Conservation (phyloP, 2,113 vertebrate species). For the Thunnus maccoyii region DNA sequence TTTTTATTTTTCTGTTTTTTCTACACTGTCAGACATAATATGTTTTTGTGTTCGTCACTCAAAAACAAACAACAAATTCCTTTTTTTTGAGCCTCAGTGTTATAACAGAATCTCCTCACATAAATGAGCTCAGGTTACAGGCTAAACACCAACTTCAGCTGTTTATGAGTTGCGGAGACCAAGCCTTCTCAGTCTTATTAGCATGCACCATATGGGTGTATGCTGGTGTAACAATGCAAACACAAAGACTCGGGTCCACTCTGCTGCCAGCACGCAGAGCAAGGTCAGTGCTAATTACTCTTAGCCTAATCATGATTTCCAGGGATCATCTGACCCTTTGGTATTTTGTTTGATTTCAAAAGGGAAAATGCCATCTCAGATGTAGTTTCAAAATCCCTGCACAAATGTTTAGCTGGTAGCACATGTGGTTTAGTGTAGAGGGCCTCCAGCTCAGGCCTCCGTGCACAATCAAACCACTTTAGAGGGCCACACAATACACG, state of each 20-base stretch:
- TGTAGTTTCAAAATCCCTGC: slow-evolving; percentile 52
- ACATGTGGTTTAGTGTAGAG: slow-evolving; percentile 22
- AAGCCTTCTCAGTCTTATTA: neutral
- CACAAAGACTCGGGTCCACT: slow-evolving; percentile 28
- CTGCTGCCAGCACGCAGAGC: slow-evolving; percentile 18
- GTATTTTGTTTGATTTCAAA: slow-evolving; percentile 39
- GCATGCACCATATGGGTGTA: slow-evolving; percentile 47
- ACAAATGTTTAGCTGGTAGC: slow-evolving; percentile 50
- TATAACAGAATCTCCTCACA: slow-evolving; percentile 3
- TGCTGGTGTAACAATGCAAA: slow-evolving; percentile 33
- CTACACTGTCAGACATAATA: neutral
- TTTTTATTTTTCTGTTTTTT: neutral
- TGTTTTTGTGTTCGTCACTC: slow-evolving; percentile 18
- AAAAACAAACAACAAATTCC: slow-evolving; percentile 24
- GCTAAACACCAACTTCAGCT: slow-evolving; percentile 35
- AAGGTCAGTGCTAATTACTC: slow-evolving; percentile 54
- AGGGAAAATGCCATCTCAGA: slow-evolving; percentile 48
- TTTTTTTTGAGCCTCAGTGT: slow-evolving; percentile 4
- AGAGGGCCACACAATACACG: slow-evolving; percentile 11
- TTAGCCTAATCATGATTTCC: slow-evolving; percentile 28
- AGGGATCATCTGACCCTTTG: slow-evolving; percentile 54
- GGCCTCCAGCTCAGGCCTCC: slow-evolving; percentile 46
- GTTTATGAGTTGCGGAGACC: slow-evolving; percentile 10
- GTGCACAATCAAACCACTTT: slow-evolving; percentile 35
- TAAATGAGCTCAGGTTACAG: slow-evolving; percentile 56